Evolutionary conservation across 1,140 invertebrate genomes (phyloP), one percentile per base, ranked within the genome.

Genomic region (Apis laboriosa): DNA sequence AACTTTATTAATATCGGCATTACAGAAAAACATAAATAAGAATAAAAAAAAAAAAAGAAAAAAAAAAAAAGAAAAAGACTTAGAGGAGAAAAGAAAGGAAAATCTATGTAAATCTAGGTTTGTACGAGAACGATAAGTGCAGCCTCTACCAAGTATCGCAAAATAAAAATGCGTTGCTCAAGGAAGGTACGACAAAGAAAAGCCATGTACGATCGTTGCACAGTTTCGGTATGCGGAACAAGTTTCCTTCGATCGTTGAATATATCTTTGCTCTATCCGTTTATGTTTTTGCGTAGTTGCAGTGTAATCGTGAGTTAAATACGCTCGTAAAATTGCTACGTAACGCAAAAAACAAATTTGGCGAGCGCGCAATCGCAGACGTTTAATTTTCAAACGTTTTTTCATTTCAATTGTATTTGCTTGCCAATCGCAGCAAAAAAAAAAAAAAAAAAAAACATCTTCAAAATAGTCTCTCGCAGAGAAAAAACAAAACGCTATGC

Each of bases 291-390:
- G 15, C 17, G 63, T 34, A 43, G 34, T 64, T 9, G 0, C 56
- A 15, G 43, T 21, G 61, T 51, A 56, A 58, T 61, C 8, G 68
- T 24, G 63, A n/a, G 85, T 82, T 71, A 82, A 64, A 76, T 63
- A 82, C 74, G 84, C 75, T 61, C 77, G 79, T 78, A 83, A 81
- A 49, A 68, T 81, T 51, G 73, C 78, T 84, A 71, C 68, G 83
- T 78, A 86, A 73, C 77, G 77, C 77, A 84, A 87, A 87, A 87
- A 87, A 87, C 73, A 86, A 87, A 83, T 21, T 53, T 74, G 73
- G 85, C 85, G 85, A 80, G 85, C 86, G 81, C 85, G 85, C 67
- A 85, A 71, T 64, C 75, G 80, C 67, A 84, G 76, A 61, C 72
- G 73, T 84, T 53, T 24, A 24, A 55, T 53, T 24, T 24, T 17